Conservation (phyloP, 1,140 invertebrate species). For the Drosophila willistoni region DNA sequence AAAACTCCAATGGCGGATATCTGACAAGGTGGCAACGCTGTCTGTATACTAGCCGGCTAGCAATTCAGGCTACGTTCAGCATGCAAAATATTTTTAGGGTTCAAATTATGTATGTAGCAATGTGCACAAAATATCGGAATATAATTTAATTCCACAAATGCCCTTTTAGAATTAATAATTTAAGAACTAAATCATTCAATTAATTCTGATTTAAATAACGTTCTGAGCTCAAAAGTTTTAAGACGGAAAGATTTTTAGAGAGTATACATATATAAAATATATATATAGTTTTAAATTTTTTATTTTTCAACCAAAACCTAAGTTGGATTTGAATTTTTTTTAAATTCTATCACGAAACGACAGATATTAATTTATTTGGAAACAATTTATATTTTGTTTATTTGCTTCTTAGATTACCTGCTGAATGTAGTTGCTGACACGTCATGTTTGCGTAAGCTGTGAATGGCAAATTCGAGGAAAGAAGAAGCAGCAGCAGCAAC, state of each 20-base stretch:
- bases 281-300: too few relatives aligned
- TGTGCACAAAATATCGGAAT: neutral
- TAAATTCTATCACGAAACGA: too few relatives aligned
- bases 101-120: neutral
- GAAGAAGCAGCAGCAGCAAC: slow-evolving; percentile 9
- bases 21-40: slow-evolving; percentile 58
- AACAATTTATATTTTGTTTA: neutral
- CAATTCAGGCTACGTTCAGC: slow-evolving; percentile 49
- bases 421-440: slow-evolving; percentile 68
- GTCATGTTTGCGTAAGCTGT: slow-evolving; percentile 63
- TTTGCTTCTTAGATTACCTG: neutral
- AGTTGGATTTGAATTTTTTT: neutral
- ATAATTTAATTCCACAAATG: too few relatives aligned
- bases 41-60: slow-evolving; percentile 42
- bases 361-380: neutral
- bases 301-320: too few relatives aligned
- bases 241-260: too few relatives aligned
- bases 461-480: slow-evolving; percentile 49
- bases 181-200: too few relatives aligned
- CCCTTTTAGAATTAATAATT: too few relatives aligned
- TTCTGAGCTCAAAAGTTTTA: too few relatives aligned
- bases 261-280: too few relatives aligned
- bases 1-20: slow-evolving; percentile 69
- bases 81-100: neutral
- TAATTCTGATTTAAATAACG: too few relatives aligned